Conservation (phyloP, 1,140 invertebrate genomes). For the Pomacea maculata region DNA sequence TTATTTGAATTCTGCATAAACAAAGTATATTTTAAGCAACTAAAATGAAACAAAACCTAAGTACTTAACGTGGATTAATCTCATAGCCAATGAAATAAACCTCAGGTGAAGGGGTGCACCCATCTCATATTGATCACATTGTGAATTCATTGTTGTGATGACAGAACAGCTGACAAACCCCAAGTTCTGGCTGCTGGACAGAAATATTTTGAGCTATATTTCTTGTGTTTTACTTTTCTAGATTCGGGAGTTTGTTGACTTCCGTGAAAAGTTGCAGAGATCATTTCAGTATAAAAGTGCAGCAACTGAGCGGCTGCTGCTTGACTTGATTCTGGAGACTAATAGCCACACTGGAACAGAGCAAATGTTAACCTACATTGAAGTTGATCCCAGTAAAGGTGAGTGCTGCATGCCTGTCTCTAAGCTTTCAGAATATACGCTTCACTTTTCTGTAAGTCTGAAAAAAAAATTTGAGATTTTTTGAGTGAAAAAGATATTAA, state of each 20-base stretch:
- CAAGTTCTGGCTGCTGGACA: background rate
- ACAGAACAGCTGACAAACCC: background rate
- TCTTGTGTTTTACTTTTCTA: constrained; percentile 33
- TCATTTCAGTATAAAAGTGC: constrained; percentile 83
- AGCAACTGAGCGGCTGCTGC: constrained; percentile 80
- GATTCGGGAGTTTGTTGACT: constrained; percentile 88
- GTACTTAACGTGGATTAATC: no score
- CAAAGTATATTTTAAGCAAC: background rate
- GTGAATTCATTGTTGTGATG: background rate
- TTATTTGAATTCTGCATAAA: no score
- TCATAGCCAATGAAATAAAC: no score
- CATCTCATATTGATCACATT: background rate
- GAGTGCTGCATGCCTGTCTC: background rate
- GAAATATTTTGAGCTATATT: background rate
- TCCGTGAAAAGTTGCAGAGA: constrained; percentile 81
- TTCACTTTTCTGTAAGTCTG: no score
- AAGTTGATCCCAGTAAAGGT: constrained; percentile 69
- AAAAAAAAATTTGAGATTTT: no score
- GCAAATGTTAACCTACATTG: constrained; percentile 66
- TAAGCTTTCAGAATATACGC: no score
- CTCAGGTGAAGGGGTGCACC: no score
- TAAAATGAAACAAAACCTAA: no score
- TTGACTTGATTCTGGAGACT: constrained; percentile 75
- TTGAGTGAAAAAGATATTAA: no score
- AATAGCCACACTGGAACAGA: constrained; percentile 60